These are phyloP conservation scores for Budorcas taxicolor DNA, from an alignment of 2,113 vertebrate genomes.

Conservation along the genomic window DNA sequence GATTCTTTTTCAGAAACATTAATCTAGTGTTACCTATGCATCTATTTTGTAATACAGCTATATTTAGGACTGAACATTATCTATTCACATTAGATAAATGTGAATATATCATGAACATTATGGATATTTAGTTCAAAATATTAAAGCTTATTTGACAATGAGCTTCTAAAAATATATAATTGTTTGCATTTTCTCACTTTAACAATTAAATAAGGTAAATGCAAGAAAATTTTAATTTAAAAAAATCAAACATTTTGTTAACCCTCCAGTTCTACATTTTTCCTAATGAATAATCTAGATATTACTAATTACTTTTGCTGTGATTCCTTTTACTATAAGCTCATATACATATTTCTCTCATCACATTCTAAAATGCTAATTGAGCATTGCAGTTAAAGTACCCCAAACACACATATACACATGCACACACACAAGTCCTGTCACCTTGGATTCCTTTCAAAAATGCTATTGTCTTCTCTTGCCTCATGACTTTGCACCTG, in stretches of 20 bases:
- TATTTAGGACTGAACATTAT: neutral
- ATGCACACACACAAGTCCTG: neutral
- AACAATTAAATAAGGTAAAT: neutral
- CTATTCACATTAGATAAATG: neutral
- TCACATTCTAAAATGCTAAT: constrained; percentile 22
- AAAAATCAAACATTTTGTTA: neutral
- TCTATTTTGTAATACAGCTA: neutral
- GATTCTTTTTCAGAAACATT: neutral
- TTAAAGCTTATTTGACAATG: neutral
- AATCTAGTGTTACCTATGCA: neutral
- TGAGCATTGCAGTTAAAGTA: neutral
- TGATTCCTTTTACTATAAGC: neutral
- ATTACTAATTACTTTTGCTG: neutral
- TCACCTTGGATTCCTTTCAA: neutral
- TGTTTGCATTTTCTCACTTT: neutral
- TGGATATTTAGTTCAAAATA: neutral
- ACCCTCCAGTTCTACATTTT: neutral
- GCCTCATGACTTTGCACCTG: neutral
- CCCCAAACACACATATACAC: neutral
- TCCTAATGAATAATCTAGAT: neutral
- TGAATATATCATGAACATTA: neutral
- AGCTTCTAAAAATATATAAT: neutral
- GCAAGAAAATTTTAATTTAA: neutral
- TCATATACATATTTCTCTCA: neutral
- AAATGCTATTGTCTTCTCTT: neutral